phyloP scores from a whole-genome alignment of 1,140 invertebrate species.

The Anastrepha obliqua region DNA sequence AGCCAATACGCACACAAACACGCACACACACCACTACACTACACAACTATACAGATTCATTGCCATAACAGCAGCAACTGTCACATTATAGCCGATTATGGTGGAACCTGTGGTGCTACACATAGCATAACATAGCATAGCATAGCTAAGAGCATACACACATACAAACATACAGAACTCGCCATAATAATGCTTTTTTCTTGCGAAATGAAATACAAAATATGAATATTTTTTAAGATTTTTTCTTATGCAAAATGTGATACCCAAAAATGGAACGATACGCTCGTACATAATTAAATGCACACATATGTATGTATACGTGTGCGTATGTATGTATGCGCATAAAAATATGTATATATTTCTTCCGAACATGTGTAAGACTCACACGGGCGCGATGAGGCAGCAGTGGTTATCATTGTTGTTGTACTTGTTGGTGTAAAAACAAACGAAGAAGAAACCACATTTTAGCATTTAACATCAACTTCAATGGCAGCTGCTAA shows the following conservation, averaged over 20 bases:
- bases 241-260: slow-evolving; percentile 5
- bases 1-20: neutral
- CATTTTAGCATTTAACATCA: neutral
- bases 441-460: neutral
- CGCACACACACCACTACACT: neutral
- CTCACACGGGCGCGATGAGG: neutral
- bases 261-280: neutral
- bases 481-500: neutral
- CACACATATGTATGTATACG: too few species aligned
- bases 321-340: neutral
- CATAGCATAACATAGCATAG: neutral
- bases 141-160: too few species aligned
- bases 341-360: neutral
- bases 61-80: neutral
- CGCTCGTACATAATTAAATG: neutral
- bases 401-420: neutral
- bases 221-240: neutral
- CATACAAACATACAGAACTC: too few species aligned
- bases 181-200: neutral
- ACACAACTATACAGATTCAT: neutral
- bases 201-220: neutral
- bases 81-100: neutral
- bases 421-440: neutral
- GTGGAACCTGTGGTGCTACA: neutral
- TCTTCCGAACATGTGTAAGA: neutral